Evolutionary conservation across 2,888 invertebrate genomes (phyloP).

Genomic region (Hypomecis atomaria): DNA sequence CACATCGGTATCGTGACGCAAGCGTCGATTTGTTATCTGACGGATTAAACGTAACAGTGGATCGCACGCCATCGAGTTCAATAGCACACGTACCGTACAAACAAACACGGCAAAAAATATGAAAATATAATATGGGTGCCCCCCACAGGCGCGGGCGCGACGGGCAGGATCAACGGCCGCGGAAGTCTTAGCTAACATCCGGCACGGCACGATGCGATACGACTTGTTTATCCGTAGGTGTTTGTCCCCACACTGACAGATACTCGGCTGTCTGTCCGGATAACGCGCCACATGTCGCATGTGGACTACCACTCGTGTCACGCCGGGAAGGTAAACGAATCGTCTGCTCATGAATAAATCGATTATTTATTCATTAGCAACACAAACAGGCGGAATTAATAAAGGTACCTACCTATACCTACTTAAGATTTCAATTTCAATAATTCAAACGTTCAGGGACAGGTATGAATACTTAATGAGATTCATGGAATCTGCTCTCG

Average conservation of each 20-base stretch:
- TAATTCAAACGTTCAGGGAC: constrained; percentile 17
- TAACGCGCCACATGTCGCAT: constrained; percentile 12
- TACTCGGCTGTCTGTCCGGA: constrained; percentile 23
- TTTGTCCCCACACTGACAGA: constrained; percentile 34
- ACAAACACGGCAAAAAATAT: constrained; percentile 56
- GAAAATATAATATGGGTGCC: constrained; percentile 52
- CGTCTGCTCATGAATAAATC: constrained; percentile 27
- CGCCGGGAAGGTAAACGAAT: constrained; percentile 28
- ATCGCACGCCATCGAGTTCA: constrained; percentile 55
- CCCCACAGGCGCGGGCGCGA: constrained; percentile 49
- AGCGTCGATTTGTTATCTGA: constrained; percentile 64
- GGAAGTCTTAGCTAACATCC: constrained; percentile 69
- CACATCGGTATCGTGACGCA: constrained; percentile 23
- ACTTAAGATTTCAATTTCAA: constrained; percentile 25
- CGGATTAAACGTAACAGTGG: constrained; percentile 54
- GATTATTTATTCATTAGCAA: constrained; percentile 28
- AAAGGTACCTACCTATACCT: constrained; percentile 7
- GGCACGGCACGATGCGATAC: constrained; percentile 49
- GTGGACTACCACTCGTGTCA: constrained; percentile 10
- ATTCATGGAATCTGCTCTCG: constrained; percentile 20
- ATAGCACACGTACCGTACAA: constrained; percentile 60
- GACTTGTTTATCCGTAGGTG: constrained; percentile 46
- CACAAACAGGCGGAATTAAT: constrained; percentile 21
- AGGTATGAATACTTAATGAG: constrained; percentile 24
- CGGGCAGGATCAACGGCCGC: constrained; percentile 63